These are phyloP conservation scores for Megaptera novaeangliae DNA, from an alignment of 2,113 vertebrate genomes.

Conservation along the genomic window DNA sequence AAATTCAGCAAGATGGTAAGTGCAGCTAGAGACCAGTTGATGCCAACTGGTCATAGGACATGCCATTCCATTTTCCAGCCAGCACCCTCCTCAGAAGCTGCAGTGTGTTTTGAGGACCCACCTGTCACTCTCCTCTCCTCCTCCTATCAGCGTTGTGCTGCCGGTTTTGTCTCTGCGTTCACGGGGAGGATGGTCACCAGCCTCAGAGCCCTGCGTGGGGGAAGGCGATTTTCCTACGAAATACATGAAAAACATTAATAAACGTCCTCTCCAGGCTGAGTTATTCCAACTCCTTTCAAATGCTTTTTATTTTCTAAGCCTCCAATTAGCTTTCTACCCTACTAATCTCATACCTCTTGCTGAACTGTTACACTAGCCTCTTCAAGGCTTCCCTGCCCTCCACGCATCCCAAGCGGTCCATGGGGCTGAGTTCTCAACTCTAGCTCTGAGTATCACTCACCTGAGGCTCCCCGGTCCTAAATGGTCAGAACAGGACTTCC, in stretches of 20 bases:
- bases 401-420: not conserved
- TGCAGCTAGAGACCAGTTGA: not conserved
- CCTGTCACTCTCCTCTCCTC: not conserved
- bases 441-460: not conserved
- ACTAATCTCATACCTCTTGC: not conserved
- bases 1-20: not conserved
- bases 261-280: not conserved
- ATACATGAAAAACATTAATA: not conserved
- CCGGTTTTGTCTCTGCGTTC: not conserved
- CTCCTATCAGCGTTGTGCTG: not conserved
- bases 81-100: not conserved
- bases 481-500: not conserved
- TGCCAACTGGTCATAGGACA: accelerated
- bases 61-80: not conserved
- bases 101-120: not conserved
- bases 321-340: not conserved
- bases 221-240: not conserved
- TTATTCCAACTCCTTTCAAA: not conserved
- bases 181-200: not conserved
- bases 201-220: not conserved
- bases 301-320: not conserved
- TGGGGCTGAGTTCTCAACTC: not conserved
- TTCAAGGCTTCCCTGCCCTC: not conserved
- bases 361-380: not conserved
- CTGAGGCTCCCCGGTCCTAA: not conserved